A percentile compares a stretch with the other conserved stretches of the same genome.
These are phyloP conservation scores for Drosophila albomicans DNA, from an alignment of 1,140 invertebrate genomes.

Conservation along the genomic window DNA sequence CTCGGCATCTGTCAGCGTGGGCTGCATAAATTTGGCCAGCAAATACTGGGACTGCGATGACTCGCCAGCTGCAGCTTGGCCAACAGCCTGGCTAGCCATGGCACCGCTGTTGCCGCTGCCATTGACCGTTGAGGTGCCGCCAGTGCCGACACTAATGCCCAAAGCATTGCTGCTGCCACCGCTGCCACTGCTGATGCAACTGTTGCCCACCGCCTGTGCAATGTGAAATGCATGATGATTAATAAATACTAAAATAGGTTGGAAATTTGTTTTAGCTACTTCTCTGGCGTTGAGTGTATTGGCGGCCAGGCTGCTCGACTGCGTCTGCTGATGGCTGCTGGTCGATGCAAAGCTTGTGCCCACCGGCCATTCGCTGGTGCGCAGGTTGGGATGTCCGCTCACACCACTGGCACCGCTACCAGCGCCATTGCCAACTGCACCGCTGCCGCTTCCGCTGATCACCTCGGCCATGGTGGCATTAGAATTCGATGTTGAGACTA, in stretches of 20 bases:
- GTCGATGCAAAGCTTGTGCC: constrained; percentile 72
- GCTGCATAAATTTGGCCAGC: constrained; percentile 84
- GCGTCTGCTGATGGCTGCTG: constrained; percentile 80
- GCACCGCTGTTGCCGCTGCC: constrained; percentile 45
- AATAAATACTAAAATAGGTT: constrained; percentile 27
- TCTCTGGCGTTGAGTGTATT: constrained; percentile 82
- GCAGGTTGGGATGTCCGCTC: constrained; percentile 67
- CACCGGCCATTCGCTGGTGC: constrained; percentile 81
- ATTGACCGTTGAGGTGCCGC: constrained; percentile 48
- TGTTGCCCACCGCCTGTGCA: constrained; percentile 60
- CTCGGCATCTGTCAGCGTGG: constrained; percentile 78
- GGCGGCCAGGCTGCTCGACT: constrained; percentile 78
- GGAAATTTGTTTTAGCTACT: constrained; percentile 55
- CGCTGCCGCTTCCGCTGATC: constrained; percentile 67
- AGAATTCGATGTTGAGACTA: constrained; percentile 85
- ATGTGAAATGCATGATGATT: constrained; percentile 39
- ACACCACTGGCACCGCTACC: constrained; percentile 53
- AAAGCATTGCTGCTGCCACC: constrained; percentile 72
- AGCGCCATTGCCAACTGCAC: constrained; percentile 62
- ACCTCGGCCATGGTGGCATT: constrained; percentile 84
- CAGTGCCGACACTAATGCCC: constrained; percentile 69
- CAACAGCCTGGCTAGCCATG: constrained; percentile 51
- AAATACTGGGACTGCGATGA: constrained; percentile 72
- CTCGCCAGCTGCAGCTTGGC: constrained; percentile 61
- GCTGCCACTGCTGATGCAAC: constrained; percentile 42